Conservation (phyloP, 2,797 vertebrate species). For the Thamnophis elegans region DNA sequence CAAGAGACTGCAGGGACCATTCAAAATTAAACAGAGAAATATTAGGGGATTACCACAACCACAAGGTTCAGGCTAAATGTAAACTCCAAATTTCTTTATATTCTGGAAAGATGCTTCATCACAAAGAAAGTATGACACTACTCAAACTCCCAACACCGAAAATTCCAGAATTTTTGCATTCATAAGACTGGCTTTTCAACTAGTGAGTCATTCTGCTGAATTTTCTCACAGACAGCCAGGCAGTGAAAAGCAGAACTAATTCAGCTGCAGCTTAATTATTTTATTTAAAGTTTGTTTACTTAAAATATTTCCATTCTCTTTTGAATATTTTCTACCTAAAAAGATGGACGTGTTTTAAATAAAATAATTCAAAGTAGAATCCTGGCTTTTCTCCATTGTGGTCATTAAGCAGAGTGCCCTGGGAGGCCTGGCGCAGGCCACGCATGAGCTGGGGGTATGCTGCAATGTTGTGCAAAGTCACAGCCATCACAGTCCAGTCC, state of each 20-base stretch:
- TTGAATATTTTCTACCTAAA: background rate
- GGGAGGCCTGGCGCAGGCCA: background rate
- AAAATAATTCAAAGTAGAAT: background rate
- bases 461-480: background rate
- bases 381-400: background rate
- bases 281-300: background rate
- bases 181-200: background rate
- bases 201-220: background rate
- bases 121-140: background rate
- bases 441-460: background rate
- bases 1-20: background rate
- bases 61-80: background rate
- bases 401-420: background rate
- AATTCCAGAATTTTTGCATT: background rate
- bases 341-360: background rate
- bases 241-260: background rate
- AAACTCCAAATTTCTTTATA: background rate
- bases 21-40: background rate
- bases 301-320: background rate
- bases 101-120: background rate
- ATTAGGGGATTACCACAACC: background rate
- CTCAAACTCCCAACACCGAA: background rate
- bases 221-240: background rate
- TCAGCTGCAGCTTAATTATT: background rate
- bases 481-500: background rate